A percentile compares a stretch with the other conserved stretches of the same genome.
phyloP scores from a whole-genome alignment of 92 coral and sea anemone genomes.

The Pocillopora grandis region DNA sequence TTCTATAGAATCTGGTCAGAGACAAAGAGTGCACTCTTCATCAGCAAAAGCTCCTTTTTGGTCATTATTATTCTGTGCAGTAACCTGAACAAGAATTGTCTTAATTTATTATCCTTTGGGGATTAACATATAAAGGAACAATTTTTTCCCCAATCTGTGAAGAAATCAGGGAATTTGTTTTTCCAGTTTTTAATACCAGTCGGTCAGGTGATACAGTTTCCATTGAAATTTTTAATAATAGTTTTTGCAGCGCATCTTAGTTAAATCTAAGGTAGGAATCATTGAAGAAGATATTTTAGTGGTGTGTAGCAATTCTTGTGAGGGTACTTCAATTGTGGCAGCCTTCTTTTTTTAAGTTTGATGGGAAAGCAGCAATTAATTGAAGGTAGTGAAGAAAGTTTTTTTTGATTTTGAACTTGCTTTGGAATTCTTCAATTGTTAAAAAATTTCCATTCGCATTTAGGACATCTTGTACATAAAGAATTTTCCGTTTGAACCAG shows the following conservation, averaged over 20 bases:
- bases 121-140: neutral
- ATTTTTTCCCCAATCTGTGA: neutral
- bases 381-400: neutral
- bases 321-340: neutral
- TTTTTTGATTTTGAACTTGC: neutral
- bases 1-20: neutral
- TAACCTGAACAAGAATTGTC: neutral
- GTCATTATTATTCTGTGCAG: conserved; percentile 7
- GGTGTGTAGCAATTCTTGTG: neutral
- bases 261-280: neutral
- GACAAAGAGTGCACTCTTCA: neutral
- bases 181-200: conserved; percentile 16
- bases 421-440: neutral
- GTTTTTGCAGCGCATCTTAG: conserved; percentile 12
- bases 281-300: neutral
- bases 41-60: conserved; percentile 2
- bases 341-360: neutral
- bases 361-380: neutral
- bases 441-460: neutral
- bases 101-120: neutral
- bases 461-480: neutral
- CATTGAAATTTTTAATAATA: neutral
- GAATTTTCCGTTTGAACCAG: neutral
- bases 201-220: neutral
- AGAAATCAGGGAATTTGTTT: neutral